phyloP scores from a whole-genome alignment of 2,888 invertebrate species.

The Sipha maydis region DNA sequence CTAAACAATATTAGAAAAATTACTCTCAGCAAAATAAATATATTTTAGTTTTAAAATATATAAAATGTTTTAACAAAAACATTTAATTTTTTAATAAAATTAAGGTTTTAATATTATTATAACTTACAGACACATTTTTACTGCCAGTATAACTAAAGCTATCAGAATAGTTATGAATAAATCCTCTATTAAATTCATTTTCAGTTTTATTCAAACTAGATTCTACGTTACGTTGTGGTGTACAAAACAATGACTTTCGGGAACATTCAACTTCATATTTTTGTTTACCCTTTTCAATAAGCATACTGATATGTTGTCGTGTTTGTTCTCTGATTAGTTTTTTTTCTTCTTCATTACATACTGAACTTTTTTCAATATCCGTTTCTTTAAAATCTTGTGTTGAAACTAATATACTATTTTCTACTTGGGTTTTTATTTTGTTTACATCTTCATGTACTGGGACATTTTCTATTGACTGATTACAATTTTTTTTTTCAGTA shows the following conservation, averaged over 20 bases:
- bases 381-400: not conserved
- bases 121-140: slow-evolving; percentile 14
- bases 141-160: not conserved
- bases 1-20: not conserved
- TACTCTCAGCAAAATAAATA: not conserved
- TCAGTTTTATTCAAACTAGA: slow-evolving; percentile 27
- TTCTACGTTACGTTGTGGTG: not conserved
- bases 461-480: not conserved
- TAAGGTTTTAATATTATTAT: not conserved
- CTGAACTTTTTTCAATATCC: slow-evolving; percentile 15
- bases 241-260: slow-evolving; percentile 12
- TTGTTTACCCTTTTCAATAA: slow-evolving; percentile 18
- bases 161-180: not conserved
- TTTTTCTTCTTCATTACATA: slow-evolving; percentile 46
- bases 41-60: too few relatives aligned
- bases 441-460: not conserved
- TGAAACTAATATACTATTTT: not conserved
- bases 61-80: too few relatives aligned
- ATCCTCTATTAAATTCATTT: slow-evolving; percentile 25
- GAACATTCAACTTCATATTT: slow-evolving; percentile 5
- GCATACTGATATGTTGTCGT: slow-evolving; percentile 29
- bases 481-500: not conserved
- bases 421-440: not conserved
- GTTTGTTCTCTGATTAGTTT: slow-evolving; percentile 46
- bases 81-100: not conserved